Base-by-base conservation (phyloP, 2,113 vertebrate genomes). In the Setophaga coronata region DNA sequence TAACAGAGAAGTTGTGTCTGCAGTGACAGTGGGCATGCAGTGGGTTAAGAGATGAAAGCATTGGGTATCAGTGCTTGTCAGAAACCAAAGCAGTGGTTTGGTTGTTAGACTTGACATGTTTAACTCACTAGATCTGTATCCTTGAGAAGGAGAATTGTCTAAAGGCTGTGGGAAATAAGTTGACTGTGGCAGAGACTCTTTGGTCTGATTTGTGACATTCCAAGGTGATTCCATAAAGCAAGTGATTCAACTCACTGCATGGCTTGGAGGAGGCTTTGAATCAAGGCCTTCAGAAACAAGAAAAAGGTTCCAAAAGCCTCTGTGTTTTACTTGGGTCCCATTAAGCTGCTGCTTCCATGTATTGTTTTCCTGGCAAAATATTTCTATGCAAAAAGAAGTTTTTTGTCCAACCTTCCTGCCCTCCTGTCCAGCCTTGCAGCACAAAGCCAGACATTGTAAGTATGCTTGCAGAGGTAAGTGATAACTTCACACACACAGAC, bases 361-460 rank as follows among this genome's bases (percentile, higher is more conserved):
- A 88, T 91, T 95, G 54, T 96, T 82, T 92, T 82, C 78, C 69
- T 81, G 81, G 64, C 64, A 89, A 87, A 84, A 86, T 66, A 70
- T 72, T 95, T 81, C 47, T 71, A 2, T 66, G 29, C 21, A n/a
- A 70, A 83, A 88, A 53, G 31, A 40, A 82, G 7, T 29, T 73
- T 73, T 95, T 92, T 74, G 73, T 89, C 54, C 36, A 50, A 38
- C 36, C 31, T 83, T 25, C 54, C 57, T 45, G 33, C 23, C 31
- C n/a, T 69, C 64, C 57, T 45, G 29, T 8, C 7, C 51, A 70
- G n/a, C 31, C 79, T 64, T 67, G 34, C 51, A 79, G 16, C 81
- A 70, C 86, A 33, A 82, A 86, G 14, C 47, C 47, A 7, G 1
- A 14, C 4, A 1, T 7, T 7, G 4, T 17, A 14, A 17, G 13